Conservation (phyloP, 2,888 invertebrate species). For the Tridacna crocea region DNA sequence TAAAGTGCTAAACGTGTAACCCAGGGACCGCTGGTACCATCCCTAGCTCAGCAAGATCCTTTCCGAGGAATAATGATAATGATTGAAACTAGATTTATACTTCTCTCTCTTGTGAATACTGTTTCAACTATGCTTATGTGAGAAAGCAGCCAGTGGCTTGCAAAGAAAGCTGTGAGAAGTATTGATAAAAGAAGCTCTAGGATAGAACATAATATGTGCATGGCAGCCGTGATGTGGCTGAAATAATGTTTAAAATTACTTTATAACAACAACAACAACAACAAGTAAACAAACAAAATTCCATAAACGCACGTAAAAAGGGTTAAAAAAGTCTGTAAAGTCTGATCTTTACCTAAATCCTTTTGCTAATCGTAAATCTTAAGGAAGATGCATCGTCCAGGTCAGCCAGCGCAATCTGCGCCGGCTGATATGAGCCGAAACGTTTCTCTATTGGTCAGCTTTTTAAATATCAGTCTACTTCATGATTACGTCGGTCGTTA, state of each 20-base stretch:
- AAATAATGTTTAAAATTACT: not conserved
- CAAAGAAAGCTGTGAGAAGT: not conserved
- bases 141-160: not conserved
- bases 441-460: too few relatives aligned
- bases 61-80: not conserved
- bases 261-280: not conserved
- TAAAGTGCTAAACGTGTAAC: not conserved
- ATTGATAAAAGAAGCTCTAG: not conserved
- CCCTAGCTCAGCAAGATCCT: not conserved
- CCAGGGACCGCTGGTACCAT: not conserved
- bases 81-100: not conserved
- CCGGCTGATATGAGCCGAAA: too few relatives aligned
- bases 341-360: too few relatives aligned
- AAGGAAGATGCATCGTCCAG: too few relatives aligned
- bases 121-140: too few relatives aligned
- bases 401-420: too few relatives aligned
- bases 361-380: too few relatives aligned
- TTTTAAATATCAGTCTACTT: too few relatives aligned
- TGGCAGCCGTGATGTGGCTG: not conserved
- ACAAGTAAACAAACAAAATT: too few relatives aligned
- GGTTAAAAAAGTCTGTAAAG: too few relatives aligned
- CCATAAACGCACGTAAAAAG: too few relatives aligned
- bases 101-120: not conserved
- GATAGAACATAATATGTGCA: not conserved
- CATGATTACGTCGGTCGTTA: too few relatives aligned